These are phyloP conservation scores for Leuciscus idus DNA, from an alignment of 2,113 vertebrate genomes.

Conservation along the genomic window DNA sequence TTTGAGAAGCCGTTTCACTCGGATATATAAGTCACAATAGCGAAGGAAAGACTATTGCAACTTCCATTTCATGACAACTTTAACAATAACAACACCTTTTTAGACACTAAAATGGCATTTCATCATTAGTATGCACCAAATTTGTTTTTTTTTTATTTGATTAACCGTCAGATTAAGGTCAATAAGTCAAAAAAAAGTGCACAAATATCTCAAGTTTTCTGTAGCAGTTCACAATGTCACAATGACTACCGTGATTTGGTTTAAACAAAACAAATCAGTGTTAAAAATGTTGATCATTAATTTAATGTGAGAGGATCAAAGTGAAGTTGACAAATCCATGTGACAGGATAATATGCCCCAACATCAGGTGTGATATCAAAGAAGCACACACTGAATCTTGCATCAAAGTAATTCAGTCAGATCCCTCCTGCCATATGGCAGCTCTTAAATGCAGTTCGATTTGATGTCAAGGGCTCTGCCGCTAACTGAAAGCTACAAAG, in stretches of 20 bases:
- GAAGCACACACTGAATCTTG: conserved; percentile 20
- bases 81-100: not conserved
- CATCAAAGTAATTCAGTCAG: conserved; percentile 44
- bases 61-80: not conserved
- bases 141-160: not conserved
- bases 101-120: not conserved
- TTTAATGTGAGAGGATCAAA: not conserved
- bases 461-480: conserved; percentile 17
- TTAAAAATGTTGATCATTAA: conserved; percentile 12
- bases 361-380: conserved; percentile 47
- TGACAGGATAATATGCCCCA: not conserved
- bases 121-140: not conserved
- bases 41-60: no score
- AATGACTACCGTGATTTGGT: not conserved
- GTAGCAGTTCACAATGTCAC: not conserved
- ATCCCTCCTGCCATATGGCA: conserved; percentile 31
- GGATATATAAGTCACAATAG: no score
- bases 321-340: not conserved
- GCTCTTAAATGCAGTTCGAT: conserved; percentile 26
- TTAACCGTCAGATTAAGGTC: not conserved
- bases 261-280: conserved; percentile 6
- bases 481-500: conserved; percentile 9
- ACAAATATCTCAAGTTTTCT: not conserved
- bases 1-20: no score
- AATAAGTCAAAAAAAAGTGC: not conserved